Evolutionary conservation across 2,113 vertebrate species (phyloP), one percentile per base, ranked within the genome.

Genomic region (Podarcis cretensis): DNA sequence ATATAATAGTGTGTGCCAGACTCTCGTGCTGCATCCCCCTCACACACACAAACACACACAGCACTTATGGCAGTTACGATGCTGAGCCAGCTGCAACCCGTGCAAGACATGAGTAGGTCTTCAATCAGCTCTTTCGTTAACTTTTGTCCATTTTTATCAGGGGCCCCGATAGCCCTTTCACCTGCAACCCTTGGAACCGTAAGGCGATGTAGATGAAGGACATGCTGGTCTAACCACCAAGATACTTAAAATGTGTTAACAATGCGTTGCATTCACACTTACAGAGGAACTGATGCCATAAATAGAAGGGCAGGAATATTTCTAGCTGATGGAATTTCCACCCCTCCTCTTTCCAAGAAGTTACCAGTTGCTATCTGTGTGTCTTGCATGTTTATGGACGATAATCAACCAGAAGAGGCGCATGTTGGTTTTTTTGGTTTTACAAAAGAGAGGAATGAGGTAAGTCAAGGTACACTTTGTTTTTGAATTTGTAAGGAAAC

Each of bases 241-340:
- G 21, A 9, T 86, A 81, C 71, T 86, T 78, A 14, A 59, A 25
- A 89, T 6, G 1, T 32, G 68, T 77, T 63, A 90, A 90, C 80
- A 87, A 83, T 78, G 80, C 54, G 25, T 78, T 63, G 32, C 63
- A 77, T 83, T 83, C 85, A 87, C 48, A 83, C 89, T 89, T 68
- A n/a, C 74, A 84, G 73, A 68, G 35, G 59, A 68, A 57, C 63
- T 77, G 78, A 54, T 83, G 85, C 85, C 85, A 73, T 43, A 87
- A 83, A 87, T 90, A 89, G 69, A 89, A 85, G 43, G 59, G 66
- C 71, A 84, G 81, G 80, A 87, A 43, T 59, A 78, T 83, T 87
- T 90, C 63, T 71, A 83, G 79, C 73, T 54, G 16, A 81, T 76
- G 59, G 25, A n/a, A 83, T 68, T 32, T 81, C 83, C 43, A 27